A percentile compares a stretch with the other conserved stretches of the same genome.
These are phyloP conservation scores for Leucopsar rothschildi DNA, from an alignment of 2,113 vertebrate genomes.

Conservation along the genomic window DNA sequence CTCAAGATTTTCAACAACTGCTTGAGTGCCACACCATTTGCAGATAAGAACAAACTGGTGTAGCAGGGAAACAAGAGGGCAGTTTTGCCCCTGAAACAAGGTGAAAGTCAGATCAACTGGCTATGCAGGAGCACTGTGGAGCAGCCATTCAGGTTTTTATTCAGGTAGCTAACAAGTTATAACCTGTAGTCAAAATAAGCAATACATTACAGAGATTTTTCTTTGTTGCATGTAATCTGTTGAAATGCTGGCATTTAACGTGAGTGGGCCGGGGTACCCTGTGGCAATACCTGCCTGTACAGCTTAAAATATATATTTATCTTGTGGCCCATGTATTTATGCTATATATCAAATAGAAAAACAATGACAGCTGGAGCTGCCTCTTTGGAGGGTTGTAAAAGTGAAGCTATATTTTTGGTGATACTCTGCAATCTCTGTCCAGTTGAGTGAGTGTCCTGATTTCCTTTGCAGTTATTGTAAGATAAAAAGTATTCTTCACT, in stretches of 20 bases:
- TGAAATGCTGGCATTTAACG: neutral
- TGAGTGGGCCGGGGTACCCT: neutral
- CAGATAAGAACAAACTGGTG: neutral
- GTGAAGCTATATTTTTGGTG: neutral
- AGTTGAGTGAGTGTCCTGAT: rapidly evolving
- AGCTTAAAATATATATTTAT: neutral
- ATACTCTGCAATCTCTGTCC: neutral
- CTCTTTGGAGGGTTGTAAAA: neutral
- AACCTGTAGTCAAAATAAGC: neutral
- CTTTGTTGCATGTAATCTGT: neutral
- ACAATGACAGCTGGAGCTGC: neutral
- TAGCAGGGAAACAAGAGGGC: neutral
- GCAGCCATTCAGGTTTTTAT: neutral
- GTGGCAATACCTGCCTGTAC: constrained; percentile 10
- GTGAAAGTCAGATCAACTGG: neutral
- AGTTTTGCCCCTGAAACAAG: neutral
- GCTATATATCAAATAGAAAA: neutral
- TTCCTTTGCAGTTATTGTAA: neutral
- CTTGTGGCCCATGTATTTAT: neutral
- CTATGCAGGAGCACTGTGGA: neutral
- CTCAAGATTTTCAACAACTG: neutral
- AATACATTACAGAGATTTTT: neutral
- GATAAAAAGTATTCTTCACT: neutral
- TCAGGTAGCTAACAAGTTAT: neutral
- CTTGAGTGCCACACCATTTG: neutral